phyloP scores from a whole-genome alignment of 1,140 invertebrate genomes.

The Drosophila dunni region DNA sequence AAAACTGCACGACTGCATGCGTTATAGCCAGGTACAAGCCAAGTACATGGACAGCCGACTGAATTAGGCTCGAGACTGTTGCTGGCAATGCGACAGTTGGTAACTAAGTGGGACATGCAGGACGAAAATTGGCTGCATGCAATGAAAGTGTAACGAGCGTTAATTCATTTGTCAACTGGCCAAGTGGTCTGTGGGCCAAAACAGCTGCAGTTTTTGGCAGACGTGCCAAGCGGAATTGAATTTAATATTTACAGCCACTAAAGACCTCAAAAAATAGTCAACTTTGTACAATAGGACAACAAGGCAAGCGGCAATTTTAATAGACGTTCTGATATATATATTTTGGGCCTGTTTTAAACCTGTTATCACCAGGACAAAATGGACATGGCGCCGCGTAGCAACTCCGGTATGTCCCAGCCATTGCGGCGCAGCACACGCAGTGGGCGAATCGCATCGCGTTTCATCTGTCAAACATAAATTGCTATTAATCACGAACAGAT shows the following conservation, averaged over 20 bases:
- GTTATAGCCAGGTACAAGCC: not conserved
- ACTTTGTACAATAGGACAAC: not conserved
- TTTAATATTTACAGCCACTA: too few species aligned
- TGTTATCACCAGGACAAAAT: conserved; percentile 57
- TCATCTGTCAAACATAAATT: conserved; percentile 35
- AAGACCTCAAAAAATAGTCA: not conserved
- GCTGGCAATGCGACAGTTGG: conserved; percentile 56
- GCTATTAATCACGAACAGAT: not conserved
- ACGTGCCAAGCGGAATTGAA: not conserved
- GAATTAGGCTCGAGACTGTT: not conserved
- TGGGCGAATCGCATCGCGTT: conserved; percentile 48
- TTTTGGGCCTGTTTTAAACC: not conserved
- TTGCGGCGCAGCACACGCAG: conserved; percentile 50
- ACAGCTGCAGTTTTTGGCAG: conserved; percentile 3
- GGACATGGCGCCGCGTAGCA: conserved; percentile 42
- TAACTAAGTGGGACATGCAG: conserved; percentile 24
- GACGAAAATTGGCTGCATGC: conserved; percentile 68
- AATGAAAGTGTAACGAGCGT: conserved; percentile 78
- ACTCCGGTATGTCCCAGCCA: conserved; percentile 57
- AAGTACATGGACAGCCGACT: conserved; percentile 9
- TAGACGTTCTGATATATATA: conserved; percentile 22
- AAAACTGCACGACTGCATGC: conserved; percentile 70
- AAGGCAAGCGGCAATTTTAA: not conserved
- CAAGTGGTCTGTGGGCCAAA: conserved; percentile 26
- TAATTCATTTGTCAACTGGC: conserved; percentile 70